Conservation (phyloP, 2,113 vertebrate genomes). For the human region DNA sequence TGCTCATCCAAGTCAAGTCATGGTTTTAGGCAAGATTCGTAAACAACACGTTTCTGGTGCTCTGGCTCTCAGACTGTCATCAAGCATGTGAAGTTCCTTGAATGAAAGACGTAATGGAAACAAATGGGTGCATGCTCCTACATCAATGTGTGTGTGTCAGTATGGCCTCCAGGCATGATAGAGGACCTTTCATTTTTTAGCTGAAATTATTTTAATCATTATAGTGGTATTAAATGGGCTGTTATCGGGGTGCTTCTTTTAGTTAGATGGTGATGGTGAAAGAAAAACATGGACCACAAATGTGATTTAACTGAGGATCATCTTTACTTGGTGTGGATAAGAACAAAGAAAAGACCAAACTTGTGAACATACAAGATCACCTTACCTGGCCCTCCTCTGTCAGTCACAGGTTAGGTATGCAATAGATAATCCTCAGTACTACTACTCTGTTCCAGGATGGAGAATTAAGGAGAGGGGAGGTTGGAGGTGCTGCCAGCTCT, state of each 20-base stretch:
- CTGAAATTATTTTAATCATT: neutral
- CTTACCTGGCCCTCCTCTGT: neutral
- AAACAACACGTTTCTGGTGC: neutral
- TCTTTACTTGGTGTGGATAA: neutral
- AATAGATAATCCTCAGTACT: neutral
- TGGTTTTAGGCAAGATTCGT: conserved; percentile 8
- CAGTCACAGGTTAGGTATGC: neutral
- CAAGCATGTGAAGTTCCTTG: neutral
- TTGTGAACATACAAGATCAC: neutral
- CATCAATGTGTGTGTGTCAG: neutral
- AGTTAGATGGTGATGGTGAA: conserved; percentile 14
- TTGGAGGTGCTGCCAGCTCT: neutral
- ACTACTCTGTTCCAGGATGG: neutral
- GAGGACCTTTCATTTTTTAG: neutral
- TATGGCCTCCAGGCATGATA: neutral
- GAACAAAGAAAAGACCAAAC: neutral
- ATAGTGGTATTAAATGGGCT: neutral
- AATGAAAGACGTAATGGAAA: neutral
- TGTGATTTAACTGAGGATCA: neutral
- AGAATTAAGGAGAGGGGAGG: neutral
- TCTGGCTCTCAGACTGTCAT: neutral
- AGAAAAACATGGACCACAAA: conserved; percentile 21
- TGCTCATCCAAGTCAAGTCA: neutral
- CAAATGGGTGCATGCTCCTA: fast-evolving
- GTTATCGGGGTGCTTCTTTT: neutral